Percentiles rank a stretch among this genome's conserved stretches.
These are phyloP conservation scores for Cyprinodon tularosa DNA, from an alignment of 2,113 vertebrate genomes.

Conservation along the genomic window DNA sequence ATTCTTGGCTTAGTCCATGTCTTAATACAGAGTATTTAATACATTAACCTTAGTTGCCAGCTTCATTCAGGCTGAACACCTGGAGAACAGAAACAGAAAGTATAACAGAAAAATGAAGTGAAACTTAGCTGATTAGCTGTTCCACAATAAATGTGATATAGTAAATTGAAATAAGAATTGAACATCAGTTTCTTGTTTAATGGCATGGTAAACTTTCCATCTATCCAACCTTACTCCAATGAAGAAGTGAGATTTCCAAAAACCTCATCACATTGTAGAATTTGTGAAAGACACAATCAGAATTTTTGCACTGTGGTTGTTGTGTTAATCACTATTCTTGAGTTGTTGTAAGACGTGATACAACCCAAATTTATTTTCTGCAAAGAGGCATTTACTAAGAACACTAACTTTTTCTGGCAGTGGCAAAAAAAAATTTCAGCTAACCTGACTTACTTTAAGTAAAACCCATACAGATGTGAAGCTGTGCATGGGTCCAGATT, in stretches of 20 bases:
- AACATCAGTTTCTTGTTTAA: not conserved
- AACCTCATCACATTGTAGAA: not conserved
- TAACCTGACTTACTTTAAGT: no score
- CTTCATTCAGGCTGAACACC: not conserved
- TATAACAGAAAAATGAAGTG: no score
- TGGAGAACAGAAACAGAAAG: no score
- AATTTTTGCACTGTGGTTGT: no score
- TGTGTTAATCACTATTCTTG: not conserved
- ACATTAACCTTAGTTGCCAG: not conserved
- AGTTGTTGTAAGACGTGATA: not conserved
- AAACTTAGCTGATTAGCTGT: not conserved
- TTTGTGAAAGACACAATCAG: not conserved
- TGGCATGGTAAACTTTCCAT: not conserved
- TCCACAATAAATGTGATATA: not conserved
- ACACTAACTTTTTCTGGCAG: not conserved
- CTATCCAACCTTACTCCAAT: not conserved
- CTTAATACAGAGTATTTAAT: not conserved
- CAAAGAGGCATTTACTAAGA: not conserved
- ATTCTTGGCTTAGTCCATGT: not conserved
- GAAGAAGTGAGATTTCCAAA: not conserved
- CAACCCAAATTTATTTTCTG: not conserved
- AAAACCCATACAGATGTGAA: no score
- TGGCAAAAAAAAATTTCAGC: not conserved
- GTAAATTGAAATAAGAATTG: not conserved
- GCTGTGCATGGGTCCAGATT: no score